Base-by-base conservation (phyloP, 2,797 vertebrate species). In the Carapus acus region DNA sequence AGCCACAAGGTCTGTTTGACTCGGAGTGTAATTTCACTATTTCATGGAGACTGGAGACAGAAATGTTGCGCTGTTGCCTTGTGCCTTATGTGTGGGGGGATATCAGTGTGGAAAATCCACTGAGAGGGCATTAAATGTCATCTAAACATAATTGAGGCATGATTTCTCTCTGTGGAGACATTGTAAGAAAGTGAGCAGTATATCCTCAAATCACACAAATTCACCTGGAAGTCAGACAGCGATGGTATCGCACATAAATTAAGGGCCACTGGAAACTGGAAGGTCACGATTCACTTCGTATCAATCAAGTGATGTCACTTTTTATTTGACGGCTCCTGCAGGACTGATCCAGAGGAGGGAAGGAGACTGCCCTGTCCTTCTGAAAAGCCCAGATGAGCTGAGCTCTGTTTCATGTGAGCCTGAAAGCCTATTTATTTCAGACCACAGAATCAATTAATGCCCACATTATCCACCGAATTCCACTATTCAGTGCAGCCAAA, bases 371-470 rank as follows among this genome's bases (percentile, higher is more conserved):
- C 52, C 51, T 4, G 8, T 58, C 55, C 71, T 63, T 57, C 48
- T 53, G 31, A 33, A 69, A 59, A 58, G 63, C 41, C 58, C 58
- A 77, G 78, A 82, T 72, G 65, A 76, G 71, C 56, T 45, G 68
- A 57, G 59, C 36, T 76, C 63, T 66, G 67, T 68, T 73, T 76
- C 72, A 43, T 71, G 62, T 73, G 74, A 77, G 62, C 62, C 77
- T 67, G 70, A 79, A 77, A 80, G 73, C 54, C 73, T 86, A 84
- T 87, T 88, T 87, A 88, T 86, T 87, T 81, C 82, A 78, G 74
- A 58, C 71, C 76, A 69, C 78, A 78, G 78, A 87, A 88, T 89
- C 85, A 88, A 88, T 89, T 87, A 88, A 86, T 83, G 81, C 65
- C 68, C 29, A 77, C 82, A 85, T 88, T 87, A 87, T 87, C 85